These are phyloP conservation scores for Coptodon rendalli DNA, from an alignment of 2,113 vertebrate species.

Conservation along the genomic window DNA sequence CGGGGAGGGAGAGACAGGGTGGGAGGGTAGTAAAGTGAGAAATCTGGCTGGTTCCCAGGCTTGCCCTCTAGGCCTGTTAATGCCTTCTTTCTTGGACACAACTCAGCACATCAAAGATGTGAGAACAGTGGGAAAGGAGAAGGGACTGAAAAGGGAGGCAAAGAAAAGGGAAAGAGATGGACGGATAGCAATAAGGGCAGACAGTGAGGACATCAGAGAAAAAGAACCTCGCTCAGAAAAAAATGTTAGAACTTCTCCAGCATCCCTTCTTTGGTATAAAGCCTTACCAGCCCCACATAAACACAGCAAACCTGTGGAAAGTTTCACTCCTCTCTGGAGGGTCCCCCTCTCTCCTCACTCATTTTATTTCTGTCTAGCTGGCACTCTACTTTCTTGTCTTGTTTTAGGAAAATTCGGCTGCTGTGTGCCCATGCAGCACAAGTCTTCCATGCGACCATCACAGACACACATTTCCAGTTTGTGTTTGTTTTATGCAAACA, in stretches of 20 bases:
- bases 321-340: constrained; percentile 67
- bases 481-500: constrained; percentile 69
- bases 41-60: constrained; percentile 37
- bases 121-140: background rate
- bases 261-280: constrained; percentile 40
- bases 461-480: constrained; percentile 58
- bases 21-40: constrained; percentile 19
- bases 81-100: constrained; percentile 28
- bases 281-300: constrained; percentile 60
- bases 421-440: constrained; percentile 44
- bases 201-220: background rate
- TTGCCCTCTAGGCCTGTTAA: constrained; percentile 28
- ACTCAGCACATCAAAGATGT: constrained; percentile 39
- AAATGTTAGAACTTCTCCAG: constrained; percentile 19
- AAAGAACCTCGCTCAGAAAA: constrained; percentile 22
- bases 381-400: constrained; percentile 56
- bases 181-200: background rate
- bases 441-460: constrained; percentile 56
- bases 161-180: background rate
- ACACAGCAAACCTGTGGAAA: constrained; percentile 64
- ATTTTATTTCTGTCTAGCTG: constrained; percentile 65
- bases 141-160: background rate
- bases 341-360: constrained; percentile 50
- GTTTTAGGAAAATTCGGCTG: constrained; percentile 70
- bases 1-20: background rate